phyloP scores from a whole-genome alignment of 2,888 invertebrate genomes.

The Scrobipalpa costella region DNA sequence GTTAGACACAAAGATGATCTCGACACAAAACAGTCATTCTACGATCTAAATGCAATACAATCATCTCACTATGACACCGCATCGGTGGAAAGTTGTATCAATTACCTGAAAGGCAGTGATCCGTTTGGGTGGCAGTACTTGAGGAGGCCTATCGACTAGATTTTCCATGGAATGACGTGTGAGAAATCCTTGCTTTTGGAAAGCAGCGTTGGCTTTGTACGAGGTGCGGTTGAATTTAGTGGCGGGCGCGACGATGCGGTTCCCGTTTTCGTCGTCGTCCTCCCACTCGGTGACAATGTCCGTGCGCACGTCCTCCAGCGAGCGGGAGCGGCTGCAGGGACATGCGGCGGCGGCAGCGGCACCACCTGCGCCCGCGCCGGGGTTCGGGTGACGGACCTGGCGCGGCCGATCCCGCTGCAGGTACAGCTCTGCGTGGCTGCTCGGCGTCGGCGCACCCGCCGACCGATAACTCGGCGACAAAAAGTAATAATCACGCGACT shows the following conservation, averaged over 20 bases:
- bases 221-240: constrained; percentile 72
- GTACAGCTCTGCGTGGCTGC: constrained; percentile 61
- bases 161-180: constrained; percentile 88
- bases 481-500: constrained; percentile 81
- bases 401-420: constrained; percentile 63
- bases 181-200: constrained; percentile 73
- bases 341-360: constrained; percentile 66
- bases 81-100: constrained; percentile 37
- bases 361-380: constrained; percentile 38
- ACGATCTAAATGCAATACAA: constrained; percentile 47
- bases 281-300: constrained; percentile 85
- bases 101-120: constrained; percentile 80
- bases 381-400: constrained; percentile 68
- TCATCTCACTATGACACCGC: constrained; percentile 51
- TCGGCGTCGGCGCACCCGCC: constrained; percentile 81
- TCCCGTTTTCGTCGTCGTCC: constrained; percentile 83
- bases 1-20: constrained; percentile 37
- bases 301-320: constrained; percentile 86
- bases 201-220: constrained; percentile 60
- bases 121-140: constrained; percentile 76
- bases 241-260: constrained; percentile 76
- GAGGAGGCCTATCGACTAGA: constrained; percentile 79
- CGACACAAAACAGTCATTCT: constrained; percentile 36
- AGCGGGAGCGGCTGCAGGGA: constrained; percentile 84
- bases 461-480: constrained; percentile 86